Evolutionary conservation across 2,888 invertebrate genomes (phyloP).

Genomic region (Caenorhabditis plicata): DNA sequence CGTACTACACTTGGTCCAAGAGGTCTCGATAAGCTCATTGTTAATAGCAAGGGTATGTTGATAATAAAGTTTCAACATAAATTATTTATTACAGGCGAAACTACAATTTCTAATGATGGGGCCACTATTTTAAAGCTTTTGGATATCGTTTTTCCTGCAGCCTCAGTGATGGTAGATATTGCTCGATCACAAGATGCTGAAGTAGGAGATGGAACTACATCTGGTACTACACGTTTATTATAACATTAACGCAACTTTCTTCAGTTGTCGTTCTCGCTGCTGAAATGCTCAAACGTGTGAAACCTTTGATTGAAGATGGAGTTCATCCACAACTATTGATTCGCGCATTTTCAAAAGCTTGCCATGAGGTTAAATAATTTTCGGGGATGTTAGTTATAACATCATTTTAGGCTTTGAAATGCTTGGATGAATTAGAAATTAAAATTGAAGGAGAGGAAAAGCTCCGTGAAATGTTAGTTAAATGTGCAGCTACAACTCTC

Average conservation of each 20-base stretch:
- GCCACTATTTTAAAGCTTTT: conserved; percentile 97
- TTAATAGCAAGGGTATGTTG: conserved; percentile 73
- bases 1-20: conserved; percentile 95
- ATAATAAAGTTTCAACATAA: neutral
- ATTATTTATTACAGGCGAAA: conserved; percentile 71
- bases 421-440: conserved; percentile 81
- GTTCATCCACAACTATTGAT: conserved; percentile 90
- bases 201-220: conserved; percentile 93
- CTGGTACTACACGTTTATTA: conserved; percentile 2
- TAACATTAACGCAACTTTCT: conserved; percentile 64
- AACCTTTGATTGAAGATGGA: conserved; percentile 93
- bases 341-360: conserved; percentile 82
- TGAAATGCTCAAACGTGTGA: conserved; percentile 89
- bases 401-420: conserved; percentile 73
- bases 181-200: conserved; percentile 82
- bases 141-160: conserved; percentile 96
- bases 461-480: conserved; percentile 68
- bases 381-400: neutral
- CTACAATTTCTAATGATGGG: conserved; percentile 98
- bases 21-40: conserved; percentile 98
- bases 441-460: conserved; percentile 66
- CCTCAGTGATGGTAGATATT: conserved; percentile 94
- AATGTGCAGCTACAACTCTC: conserved; percentile 94
- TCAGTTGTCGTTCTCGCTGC: conserved; percentile 92
- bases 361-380: conserved; percentile 71